Conservation (phyloP, 2,888 invertebrate species). For the Agrochola circellaris region DNA sequence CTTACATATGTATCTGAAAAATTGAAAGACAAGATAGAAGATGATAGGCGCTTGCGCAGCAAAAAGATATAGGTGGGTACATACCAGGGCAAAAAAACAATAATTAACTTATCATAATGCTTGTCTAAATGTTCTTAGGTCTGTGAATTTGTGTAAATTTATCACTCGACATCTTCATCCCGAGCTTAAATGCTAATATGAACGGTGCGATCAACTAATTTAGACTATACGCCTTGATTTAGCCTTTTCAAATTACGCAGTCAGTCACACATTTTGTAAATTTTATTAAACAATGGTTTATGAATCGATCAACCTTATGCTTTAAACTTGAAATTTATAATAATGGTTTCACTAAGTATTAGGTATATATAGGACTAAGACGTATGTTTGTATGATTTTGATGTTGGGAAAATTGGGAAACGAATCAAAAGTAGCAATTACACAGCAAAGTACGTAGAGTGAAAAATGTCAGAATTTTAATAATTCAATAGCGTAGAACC, state of each 20-base stretch:
- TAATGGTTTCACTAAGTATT: background rate
- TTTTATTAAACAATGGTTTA: background rate
- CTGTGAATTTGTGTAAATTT: conserved; percentile 72
- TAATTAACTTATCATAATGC: background rate
- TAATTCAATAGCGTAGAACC: no score
- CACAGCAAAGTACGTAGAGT: background rate
- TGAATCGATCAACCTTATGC: background rate
- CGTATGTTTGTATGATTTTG: background rate
- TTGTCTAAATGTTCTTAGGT: conserved; percentile 63
- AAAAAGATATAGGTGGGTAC: no score
- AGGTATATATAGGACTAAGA: no score
- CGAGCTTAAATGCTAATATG: conserved; percentile 76
- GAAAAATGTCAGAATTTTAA: background rate
- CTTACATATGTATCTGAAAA: background rate
- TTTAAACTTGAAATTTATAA: background rate
- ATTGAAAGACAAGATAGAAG: background rate
- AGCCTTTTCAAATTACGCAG: conserved; percentile 1
- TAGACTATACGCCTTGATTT: conserved; percentile 46
- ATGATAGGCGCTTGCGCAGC: no score
- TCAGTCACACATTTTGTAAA: background rate
- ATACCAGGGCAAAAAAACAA: background rate
- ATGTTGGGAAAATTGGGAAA: background rate
- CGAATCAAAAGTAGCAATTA: no score
- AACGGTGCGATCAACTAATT: conserved; percentile 71
- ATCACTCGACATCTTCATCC: conserved; percentile 79